Evolutionary conservation across 35 echinoderm and acorn worm genomes (phyloP), one percentile per base, ranked within the genome.

Genomic region (Chiridota heheva): DNA sequence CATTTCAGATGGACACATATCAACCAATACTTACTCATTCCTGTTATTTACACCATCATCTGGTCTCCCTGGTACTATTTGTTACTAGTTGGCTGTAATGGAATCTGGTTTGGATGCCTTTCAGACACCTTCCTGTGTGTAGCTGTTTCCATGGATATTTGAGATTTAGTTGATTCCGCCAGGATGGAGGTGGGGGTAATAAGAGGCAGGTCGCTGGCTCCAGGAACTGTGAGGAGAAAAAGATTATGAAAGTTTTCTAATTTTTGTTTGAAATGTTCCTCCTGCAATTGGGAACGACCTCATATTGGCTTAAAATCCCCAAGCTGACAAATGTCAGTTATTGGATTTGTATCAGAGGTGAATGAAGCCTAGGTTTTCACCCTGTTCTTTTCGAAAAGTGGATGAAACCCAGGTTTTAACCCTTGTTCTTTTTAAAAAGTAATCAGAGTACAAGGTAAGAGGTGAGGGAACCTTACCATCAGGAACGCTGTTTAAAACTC

Each of bases 141-240:
- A 0, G 7, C 27, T 3, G 13, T 45, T 47, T 49, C 25, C 20
- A 3, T 18, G 62, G 16, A 57, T 25, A 0, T 71, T 20, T n/a
- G 37, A 43, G 67, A 60, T 1, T 12, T 10, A 22, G 10, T 59
- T 46, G 63, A 47, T 37, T 17, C n/a, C 17, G 5, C 43, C 4
- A 17, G 63, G 44, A n/a, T 28, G 16, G 8, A 65, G 56, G 28
- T 68, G 31, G 69, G 44, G 16, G 40, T 72, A 28, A 28, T 25
- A 27, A 44, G 69, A 2, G 69, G 36, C 40, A 72, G 33, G 33
- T 46, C 40, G 1, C 40, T 40, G 40, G 22, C 36, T 42, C 69
- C 69, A 25, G 69, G 69, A 27, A 72, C 69, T 72, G 40, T 13
- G 31, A 44, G 15, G 37, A 72, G 40, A 72, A 24, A 28, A 18